Conservation (phyloP, 2,113 vertebrate genomes). For the Fulica atra region DNA sequence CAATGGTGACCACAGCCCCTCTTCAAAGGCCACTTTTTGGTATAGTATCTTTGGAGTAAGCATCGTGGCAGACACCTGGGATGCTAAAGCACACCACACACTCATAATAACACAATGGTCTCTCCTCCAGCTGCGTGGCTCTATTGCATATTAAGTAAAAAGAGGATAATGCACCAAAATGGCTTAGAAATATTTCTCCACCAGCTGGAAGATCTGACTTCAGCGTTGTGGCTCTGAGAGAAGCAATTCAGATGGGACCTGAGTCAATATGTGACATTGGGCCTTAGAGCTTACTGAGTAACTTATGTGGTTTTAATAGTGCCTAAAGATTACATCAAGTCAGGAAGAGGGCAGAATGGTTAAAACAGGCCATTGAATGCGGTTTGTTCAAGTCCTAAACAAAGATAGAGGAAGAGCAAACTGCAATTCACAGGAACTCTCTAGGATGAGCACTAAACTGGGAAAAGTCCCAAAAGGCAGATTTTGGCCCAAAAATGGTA, state of each 20-base stretch:
- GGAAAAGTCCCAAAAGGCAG: slow-evolving; percentile 8
- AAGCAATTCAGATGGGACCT: not conserved
- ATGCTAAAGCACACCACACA: slow-evolving; percentile 26
- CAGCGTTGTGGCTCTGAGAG: not conserved
- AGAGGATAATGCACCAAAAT: not conserved
- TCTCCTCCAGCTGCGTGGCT: not conserved
- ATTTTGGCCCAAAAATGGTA: not conserved
- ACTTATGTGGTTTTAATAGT: not conserved
- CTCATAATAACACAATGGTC: not conserved
- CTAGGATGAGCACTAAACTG: not conserved
- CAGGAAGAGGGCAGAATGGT: not conserved
- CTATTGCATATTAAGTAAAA: not conserved
- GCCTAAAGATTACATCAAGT: not conserved
- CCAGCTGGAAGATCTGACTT: not conserved
- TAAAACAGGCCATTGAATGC: not conserved
- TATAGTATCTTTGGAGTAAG: slow-evolving; percentile 40
- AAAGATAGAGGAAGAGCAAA: not conserved
- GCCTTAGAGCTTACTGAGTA: not conserved
- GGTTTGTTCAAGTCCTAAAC: not conserved
- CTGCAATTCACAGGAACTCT: not conserved
- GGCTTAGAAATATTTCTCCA: not conserved
- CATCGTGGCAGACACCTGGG: not conserved
- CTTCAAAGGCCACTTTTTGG: slow-evolving; percentile 55
- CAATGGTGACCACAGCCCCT: not conserved
- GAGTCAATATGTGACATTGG: not conserved